Base-by-base conservation (phyloP, 2,113 vertebrate genomes). In the Thymallus thymallus region DNA sequence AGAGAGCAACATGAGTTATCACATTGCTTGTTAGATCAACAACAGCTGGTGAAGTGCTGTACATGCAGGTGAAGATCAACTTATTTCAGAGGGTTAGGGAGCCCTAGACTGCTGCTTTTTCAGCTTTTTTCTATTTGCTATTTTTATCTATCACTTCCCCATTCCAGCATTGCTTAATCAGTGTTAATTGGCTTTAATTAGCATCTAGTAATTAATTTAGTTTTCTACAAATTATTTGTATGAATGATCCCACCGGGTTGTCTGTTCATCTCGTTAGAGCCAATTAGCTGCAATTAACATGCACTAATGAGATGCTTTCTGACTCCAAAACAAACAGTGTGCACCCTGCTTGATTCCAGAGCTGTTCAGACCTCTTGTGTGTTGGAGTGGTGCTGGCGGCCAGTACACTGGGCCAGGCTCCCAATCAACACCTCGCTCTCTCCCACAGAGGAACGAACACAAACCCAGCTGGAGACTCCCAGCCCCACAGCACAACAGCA, bases 211-310 rank as follows among this genome's bases (percentile, higher is more conserved):
- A 98, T 98, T 96, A 97, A 98, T 98, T 96, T 96, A 96, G 95
- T 97, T 98, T 97, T 96, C 94, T 89, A 92, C 94, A 96, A 96
- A 97, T 98, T 96, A 97, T 96, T 96, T 96, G 94, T 96, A 93
- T 95, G 94, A 95, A 93, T 91, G 93, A 91, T 97, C 96, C 96
- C 96, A 95, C 95, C 95, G 96, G 97, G 94, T 96, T 96, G 95
- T 91, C 96, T 96, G 95, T 96, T 98, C 96, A 97, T 98, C 95
- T 96, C 93, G 95, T 98, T 98, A 96, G 94, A 93, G 94, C 95
- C 96, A 99, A 98, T 99, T 98, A 98, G 95, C 95, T 95, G 94
- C 95, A 98, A 98, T 98, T 99, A 99, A 96, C 95, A 98, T 92
- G 93, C 95, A 95, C 96, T 98, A 97, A 98, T 98, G 94, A 97